These are phyloP conservation scores for Phlogophora meticulosa DNA, from an alignment of 2,888 invertebrate species.

Conservation along the genomic window DNA sequence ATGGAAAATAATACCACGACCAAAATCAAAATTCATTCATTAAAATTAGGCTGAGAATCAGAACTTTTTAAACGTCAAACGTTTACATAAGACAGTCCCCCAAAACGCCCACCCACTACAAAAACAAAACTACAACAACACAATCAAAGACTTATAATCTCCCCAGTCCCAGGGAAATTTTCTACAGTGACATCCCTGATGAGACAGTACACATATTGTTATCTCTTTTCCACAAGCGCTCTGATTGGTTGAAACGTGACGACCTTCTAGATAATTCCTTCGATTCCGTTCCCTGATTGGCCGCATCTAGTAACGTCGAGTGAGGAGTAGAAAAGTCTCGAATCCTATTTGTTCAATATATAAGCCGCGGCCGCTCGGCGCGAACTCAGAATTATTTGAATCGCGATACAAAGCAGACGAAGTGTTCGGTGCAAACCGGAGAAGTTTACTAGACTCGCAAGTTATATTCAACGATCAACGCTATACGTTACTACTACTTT, in stretches of 20 bases:
- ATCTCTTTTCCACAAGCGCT: slow-evolving; percentile 56
- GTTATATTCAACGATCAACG: background rate
- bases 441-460: slow-evolving; percentile 60
- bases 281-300: slow-evolving; percentile 72
- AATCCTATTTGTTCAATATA: slow-evolving; percentile 77
- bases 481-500: slow-evolving; percentile 15
- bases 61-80: too few species aligned
- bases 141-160: background rate
- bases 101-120: too few species aligned
- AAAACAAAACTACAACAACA: too few species aligned
- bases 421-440: slow-evolving; percentile 77
- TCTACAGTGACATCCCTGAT: background rate
- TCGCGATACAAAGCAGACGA: slow-evolving; percentile 76
- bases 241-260: slow-evolving; percentile 70
- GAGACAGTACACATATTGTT: slow-evolving; percentile 30
- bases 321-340: slow-evolving; percentile 75
- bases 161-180: background rate
- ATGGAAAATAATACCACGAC: too few species aligned
- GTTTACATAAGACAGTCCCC: too few species aligned
- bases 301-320: slow-evolving; percentile 55
- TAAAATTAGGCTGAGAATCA: too few species aligned
- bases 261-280: slow-evolving; percentile 75
- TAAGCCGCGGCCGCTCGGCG: slow-evolving; percentile 72
- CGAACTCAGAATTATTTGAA: slow-evolving; percentile 83
- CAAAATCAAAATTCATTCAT: too few species aligned